A percentile compares a stretch with the other conserved stretches of the same genome.
Conservation (phyloP, 2,113 vertebrate species). For the Ceyx melanurus region DNA sequence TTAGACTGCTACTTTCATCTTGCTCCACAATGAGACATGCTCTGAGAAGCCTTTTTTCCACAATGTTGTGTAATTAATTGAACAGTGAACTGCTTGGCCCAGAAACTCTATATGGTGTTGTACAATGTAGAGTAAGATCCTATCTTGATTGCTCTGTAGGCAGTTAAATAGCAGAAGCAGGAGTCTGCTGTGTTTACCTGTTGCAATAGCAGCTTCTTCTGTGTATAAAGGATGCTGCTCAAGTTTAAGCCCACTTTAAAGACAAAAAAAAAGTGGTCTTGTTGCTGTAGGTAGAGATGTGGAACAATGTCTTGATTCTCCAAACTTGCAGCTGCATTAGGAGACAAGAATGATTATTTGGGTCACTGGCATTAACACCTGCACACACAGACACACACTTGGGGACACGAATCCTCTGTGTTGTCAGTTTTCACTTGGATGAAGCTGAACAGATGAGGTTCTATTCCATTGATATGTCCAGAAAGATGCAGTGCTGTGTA, state of each 20-base stretch:
- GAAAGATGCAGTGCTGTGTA: not conserved
- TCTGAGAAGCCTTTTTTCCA: not conserved
- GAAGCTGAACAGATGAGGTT: not conserved
- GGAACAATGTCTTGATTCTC: not conserved
- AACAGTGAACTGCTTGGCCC: not conserved
- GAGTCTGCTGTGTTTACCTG: not conserved
- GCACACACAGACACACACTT: fast-evolving
- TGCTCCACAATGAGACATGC: not conserved
- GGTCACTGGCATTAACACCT: not conserved
- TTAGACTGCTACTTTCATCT: not conserved
- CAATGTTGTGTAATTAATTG: not conserved
- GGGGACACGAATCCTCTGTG: not conserved
- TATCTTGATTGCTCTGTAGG: not conserved
- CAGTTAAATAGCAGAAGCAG: not conserved
- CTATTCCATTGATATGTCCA: not conserved
- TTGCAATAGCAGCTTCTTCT: not conserved
- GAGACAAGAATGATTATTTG: not conserved
- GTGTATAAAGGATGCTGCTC: not conserved
- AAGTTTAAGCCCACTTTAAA: not conserved
- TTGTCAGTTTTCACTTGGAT: not conserved
- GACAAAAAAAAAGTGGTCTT: not conserved
- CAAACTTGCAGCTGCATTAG: fast-evolving
- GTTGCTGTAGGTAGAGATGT: not conserved
- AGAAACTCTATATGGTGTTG: not conserved
- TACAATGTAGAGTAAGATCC: not conserved